Conservation (phyloP, 2,888 invertebrate species). For the Leptinotarsa peninsularis region DNA sequence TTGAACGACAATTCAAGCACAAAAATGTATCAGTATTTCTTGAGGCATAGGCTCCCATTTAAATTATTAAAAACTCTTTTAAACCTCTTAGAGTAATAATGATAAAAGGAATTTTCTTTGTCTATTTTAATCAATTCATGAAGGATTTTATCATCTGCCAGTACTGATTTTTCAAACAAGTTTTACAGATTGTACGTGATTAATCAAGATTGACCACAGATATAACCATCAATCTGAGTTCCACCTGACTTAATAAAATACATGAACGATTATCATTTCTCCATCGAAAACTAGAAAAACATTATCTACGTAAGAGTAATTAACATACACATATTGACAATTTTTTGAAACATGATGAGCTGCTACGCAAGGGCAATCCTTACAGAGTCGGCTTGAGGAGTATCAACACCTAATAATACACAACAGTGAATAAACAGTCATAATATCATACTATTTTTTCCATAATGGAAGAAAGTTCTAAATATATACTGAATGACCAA, state of each 20-base stretch:
- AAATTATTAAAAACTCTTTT: too few species aligned
- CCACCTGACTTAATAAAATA: constrained; percentile 15
- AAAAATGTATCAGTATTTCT: too few species aligned
- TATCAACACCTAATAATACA: too few species aligned
- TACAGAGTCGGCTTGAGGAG: neutral
- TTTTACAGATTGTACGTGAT: neutral
- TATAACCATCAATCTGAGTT: constrained; percentile 6
- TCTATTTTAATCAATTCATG: too few species aligned
- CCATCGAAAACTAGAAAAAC: neutral
- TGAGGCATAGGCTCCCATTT: too few species aligned
- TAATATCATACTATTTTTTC: too few species aligned
- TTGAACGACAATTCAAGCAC: too few species aligned
- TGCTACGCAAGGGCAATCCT: neutral
- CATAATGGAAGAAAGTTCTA: too few species aligned
- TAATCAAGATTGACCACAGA: neutral
- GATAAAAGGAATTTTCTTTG: too few species aligned
- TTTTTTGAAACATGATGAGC: constrained; percentile 5
- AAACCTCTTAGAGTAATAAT: too few species aligned
- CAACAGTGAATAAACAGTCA: too few species aligned
- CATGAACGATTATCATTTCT: constrained; percentile 10
- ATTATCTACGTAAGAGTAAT: neutral
- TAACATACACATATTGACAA: constrained; percentile 1
- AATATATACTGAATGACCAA: too few species aligned
- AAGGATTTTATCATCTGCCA: neutral
- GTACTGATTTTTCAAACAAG: neutral